Conservation (phyloP, 2,888 invertebrate genomes). For the Pollenia amentaria region DNA sequence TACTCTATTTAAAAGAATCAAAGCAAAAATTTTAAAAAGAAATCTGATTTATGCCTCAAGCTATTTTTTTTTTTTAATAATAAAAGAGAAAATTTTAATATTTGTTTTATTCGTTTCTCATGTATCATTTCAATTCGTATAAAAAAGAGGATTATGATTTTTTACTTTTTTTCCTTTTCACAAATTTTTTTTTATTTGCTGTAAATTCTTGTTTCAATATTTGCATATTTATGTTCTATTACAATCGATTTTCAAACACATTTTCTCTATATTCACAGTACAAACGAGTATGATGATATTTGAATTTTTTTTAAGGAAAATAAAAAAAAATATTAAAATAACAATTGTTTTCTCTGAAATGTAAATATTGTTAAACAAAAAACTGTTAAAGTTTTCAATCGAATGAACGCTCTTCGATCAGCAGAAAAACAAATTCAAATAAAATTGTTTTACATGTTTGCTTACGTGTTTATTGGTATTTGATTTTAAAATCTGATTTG, state of each 20-base stretch:
- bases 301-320: background rate
- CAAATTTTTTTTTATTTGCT: background rate
- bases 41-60: conserved; percentile 15
- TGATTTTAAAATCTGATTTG: conserved; percentile 44
- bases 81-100: conserved; percentile 7
- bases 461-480: conserved; percentile 49
- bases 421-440: conserved; percentile 1
- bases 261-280: conserved; percentile 7
- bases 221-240: conserved; percentile 38
- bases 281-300: conserved; percentile 26
- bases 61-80: conserved; percentile 1
- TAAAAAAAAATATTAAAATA: background rate
- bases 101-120: background rate
- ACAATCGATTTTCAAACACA: conserved; percentile 36
- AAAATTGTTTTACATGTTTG: conserved; percentile 47
- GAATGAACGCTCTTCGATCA: background rate
- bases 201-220: conserved; percentile 7
- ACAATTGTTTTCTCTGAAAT: conserved; percentile 9
- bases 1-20: background rate
- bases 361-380: background rate
- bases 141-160: conserved; percentile 31
- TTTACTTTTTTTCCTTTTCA: background rate
- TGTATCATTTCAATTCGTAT: background rate
- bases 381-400: background rate
- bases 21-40: background rate